A percentile compares a stretch with the other conserved stretches of the same genome.
Evolutionary conservation across 2,113 vertebrate species (phyloP).

Genomic region (Arvicanthis niloticus): DNA sequence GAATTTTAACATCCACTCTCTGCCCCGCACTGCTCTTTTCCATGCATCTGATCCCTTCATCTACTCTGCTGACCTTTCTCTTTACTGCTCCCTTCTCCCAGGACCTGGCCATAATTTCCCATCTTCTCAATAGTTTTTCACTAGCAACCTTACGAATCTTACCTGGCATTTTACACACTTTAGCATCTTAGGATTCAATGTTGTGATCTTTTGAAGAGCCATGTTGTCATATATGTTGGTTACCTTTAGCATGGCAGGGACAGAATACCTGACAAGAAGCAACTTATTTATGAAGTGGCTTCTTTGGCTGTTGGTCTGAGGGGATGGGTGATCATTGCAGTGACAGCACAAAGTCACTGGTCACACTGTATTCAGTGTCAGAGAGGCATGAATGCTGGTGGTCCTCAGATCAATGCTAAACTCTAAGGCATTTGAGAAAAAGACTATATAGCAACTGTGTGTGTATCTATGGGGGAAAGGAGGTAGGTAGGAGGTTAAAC

Average conservation of each 20-base stretch:
- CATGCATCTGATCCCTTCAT: not conserved
- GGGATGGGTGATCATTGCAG: not conserved
- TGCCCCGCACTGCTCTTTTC: not conserved
- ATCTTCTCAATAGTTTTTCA: not conserved
- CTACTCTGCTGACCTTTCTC: not conserved
- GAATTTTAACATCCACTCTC: not conserved
- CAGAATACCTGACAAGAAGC: not conserved
- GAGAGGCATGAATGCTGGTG: no score
- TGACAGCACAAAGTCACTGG: not conserved
- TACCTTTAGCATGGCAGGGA: not conserved
- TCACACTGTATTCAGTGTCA: not conserved
- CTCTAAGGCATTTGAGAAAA: not conserved
- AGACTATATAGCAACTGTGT: not conserved
- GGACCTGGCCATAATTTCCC: not conserved
- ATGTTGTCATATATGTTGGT: not conserved
- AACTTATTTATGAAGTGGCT: no score
- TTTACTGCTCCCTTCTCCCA: not conserved
- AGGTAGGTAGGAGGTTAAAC: not conserved
- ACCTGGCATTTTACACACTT: not conserved
- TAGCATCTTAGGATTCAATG: not conserved
- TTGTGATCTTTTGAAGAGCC: not conserved
- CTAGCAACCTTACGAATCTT: not conserved
- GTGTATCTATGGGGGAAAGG: no score
- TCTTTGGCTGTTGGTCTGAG: not conserved
- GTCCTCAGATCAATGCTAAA: not conserved